Conservation (phyloP, 2,797 vertebrate genomes). For the Cynodonichthys magdalenae region DNA sequence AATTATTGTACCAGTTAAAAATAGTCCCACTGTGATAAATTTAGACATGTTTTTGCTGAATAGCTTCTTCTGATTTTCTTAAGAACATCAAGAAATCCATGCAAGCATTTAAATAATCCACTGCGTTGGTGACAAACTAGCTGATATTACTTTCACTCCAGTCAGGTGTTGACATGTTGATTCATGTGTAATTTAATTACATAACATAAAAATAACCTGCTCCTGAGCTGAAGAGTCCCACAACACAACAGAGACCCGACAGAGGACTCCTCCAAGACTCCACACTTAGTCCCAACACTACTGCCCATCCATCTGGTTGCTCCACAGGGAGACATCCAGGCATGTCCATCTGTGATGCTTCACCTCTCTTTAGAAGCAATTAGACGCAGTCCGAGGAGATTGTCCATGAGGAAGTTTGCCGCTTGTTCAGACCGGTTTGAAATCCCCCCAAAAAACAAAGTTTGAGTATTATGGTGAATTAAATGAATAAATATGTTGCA, state of each 20-base stretch:
- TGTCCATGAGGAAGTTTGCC: constrained; percentile 56
- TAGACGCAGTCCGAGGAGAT: constrained; percentile 34
- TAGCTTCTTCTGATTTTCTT: constrained; percentile 2
- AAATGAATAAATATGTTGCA: no score
- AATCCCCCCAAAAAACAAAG: constrained; percentile 30
- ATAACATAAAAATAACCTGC: constrained; percentile 25
- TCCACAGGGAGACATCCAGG: constrained; percentile 42
- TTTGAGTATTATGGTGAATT: no score
- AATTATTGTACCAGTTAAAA: constrained; percentile 43
- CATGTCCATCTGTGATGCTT: constrained; percentile 25
- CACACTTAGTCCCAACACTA: constrained; percentile 50
- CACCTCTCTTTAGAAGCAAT: constrained; percentile 28
- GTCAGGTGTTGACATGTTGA: constrained; percentile 27
- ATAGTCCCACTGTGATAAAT: not conserved
- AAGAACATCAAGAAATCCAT: constrained; percentile 3
- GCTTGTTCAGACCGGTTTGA: constrained; percentile 48
- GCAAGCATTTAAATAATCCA: constrained; percentile 13
- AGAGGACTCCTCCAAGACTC: constrained; percentile 24
- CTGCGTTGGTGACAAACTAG: not conserved
- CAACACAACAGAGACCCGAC: constrained; percentile 33
- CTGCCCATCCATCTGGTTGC: constrained; percentile 37
- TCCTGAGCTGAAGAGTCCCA: constrained; percentile 25
- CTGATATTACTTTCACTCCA: not conserved
- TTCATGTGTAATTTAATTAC: constrained; percentile 38
- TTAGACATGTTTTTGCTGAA: constrained; percentile 12